These are phyloP conservation scores for Aphaenogaster ashmeadi DNA, from an alignment of 1,140 invertebrate species.

Conservation along the genomic window DNA sequence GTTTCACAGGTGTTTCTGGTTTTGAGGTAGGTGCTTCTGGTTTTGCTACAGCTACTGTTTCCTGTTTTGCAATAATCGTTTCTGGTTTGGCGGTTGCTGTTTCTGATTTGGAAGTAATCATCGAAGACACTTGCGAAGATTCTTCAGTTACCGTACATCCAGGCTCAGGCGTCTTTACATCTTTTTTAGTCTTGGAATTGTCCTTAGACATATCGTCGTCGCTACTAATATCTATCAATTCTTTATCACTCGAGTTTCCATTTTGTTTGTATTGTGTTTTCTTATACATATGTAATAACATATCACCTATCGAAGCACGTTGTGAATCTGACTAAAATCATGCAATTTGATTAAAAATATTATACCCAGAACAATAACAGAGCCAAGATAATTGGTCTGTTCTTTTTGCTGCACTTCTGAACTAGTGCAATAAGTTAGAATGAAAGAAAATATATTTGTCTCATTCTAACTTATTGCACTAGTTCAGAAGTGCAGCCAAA, in stretches of 20 bases:
- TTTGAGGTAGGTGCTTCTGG: background rate
- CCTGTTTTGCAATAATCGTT: background rate
- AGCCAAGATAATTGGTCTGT: too few species aligned
- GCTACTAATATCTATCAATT: conserved; percentile 87
- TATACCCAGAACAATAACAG: conserved; percentile 9
- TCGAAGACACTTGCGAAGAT: background rate
- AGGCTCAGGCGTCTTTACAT: conserved; percentile 3
- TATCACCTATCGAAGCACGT: conserved; percentile 71
- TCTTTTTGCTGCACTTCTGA: too few species aligned
- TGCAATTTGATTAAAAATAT: conserved; percentile 29
- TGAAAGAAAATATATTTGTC: too few species aligned
- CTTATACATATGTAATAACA: conserved; percentile 82
- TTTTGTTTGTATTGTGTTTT: conserved; percentile 80
- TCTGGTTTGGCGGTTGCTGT: background rate
- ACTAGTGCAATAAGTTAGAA: too few species aligned
- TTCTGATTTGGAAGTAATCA: conserved; percentile 18
- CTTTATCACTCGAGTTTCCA: conserved; percentile 86
- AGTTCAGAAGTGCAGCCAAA: too few species aligned
- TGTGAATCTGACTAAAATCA: conserved; percentile 80
- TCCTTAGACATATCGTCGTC: conserved; percentile 84
- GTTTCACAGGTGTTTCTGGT: conserved; percentile 5
- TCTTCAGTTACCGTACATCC: background rate
- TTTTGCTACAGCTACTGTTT: background rate
- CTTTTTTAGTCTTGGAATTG: conserved; percentile 63
- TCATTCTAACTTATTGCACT: too few species aligned